Conservation (phyloP, 2,888 invertebrate genomes). For the Cephus pygmeus region DNA sequence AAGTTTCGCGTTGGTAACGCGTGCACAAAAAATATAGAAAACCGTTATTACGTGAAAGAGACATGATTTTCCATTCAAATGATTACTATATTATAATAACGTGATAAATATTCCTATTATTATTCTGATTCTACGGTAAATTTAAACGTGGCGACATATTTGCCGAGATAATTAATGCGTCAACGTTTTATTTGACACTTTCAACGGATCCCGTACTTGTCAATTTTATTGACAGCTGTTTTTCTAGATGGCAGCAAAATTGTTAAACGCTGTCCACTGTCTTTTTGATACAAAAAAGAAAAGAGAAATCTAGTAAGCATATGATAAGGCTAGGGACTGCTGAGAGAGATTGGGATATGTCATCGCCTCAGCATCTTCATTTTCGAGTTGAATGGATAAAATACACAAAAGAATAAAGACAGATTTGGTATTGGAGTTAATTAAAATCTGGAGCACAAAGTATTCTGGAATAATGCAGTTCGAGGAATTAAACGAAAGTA, state of each 20-base stretch:
- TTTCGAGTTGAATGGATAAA: background rate
- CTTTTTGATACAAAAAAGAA: background rate
- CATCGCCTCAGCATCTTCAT: background rate
- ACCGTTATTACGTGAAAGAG: background rate
- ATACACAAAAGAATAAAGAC: background rate
- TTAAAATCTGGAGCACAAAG: constrained; percentile 39
- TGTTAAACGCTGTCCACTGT: background rate
- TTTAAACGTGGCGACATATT: background rate
- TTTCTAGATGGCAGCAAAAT: background rate
- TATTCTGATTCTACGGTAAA: background rate
- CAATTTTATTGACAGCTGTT: background rate
- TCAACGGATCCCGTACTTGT: background rate
- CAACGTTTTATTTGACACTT: background rate
- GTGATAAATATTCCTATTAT: too few relatives aligned
- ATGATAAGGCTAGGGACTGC: background rate
- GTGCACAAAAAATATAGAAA: background rate
- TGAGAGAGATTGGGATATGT: background rate
- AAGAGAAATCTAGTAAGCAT: background rate
- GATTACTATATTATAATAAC: background rate
- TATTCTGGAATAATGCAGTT: constrained; percentile 24
- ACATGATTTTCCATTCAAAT: background rate
- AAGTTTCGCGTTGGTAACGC: background rate
- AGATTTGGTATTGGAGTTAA: background rate
- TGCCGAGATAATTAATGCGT: background rate
- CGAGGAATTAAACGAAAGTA: constrained; percentile 28